Evolutionary conservation across 1,140 invertebrate species (phyloP).

Genomic region (Microvelia longipes): DNA sequence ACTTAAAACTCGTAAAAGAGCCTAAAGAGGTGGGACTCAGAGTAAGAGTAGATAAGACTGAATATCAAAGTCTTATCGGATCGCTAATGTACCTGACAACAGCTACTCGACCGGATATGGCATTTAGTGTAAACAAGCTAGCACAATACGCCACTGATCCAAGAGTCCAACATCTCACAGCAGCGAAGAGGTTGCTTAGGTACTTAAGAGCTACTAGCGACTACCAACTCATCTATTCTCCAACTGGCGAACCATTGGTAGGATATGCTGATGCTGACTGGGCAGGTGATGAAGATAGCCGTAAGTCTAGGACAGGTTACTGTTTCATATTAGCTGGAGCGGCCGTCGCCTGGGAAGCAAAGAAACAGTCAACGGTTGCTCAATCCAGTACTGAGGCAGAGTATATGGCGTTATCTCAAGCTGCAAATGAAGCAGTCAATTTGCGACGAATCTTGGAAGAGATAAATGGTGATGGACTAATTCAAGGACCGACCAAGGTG

Average conservation of each 20-base stretch:
- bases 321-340: constrained; percentile 25
- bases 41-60: too few species aligned
- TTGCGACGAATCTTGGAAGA: too few species aligned
- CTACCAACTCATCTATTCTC: constrained; percentile 12
- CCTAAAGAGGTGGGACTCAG: too few species aligned
- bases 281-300: too few species aligned
- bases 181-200: constrained; percentile 30
- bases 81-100: constrained; percentile 32
- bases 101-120: constrained; percentile 33
- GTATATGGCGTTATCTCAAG: constrained; percentile 13
- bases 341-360: constrained; percentile 29
- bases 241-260: constrained; percentile 15
- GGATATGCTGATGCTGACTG: constrained; percentile 29
- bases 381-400: constrained; percentile 34
- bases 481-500: too few species aligned
- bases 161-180: constrained; percentile 27
- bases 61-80: too few species aligned
- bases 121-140: constrained; percentile 30
- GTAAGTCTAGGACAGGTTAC: too few species aligned
- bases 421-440: constrained; percentile 15
- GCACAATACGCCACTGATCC: constrained; percentile 31
- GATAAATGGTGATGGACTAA: too few species aligned
- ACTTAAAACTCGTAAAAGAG: too few species aligned
- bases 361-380: constrained; percentile 31
- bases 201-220: constrained; percentile 30